These are phyloP conservation scores for Sisor rabdophorus DNA, from an alignment of 2,113 vertebrate genomes.

Conservation along the genomic window DNA sequence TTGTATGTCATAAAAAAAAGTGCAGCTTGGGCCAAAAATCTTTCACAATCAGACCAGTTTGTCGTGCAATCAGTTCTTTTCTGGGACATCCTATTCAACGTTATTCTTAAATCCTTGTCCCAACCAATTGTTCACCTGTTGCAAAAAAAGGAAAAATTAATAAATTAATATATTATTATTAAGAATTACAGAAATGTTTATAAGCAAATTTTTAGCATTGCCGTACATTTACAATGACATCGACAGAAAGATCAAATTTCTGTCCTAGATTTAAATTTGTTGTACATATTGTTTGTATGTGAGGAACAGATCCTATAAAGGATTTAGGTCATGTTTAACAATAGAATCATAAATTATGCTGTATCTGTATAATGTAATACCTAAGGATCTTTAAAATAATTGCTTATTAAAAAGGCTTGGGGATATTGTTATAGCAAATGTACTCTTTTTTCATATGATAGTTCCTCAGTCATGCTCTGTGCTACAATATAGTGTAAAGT, in stretches of 20 bases:
- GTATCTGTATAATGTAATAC: not conserved
- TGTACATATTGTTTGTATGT: not conserved
- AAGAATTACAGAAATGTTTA: too few relatives aligned
- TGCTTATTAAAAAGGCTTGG: not conserved
- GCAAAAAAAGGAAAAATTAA: conserved; percentile 22
- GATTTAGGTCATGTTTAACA: not conserved
- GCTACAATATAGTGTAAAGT: not conserved
- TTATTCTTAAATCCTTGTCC: conserved; percentile 60
- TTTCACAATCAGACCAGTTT: conserved; percentile 64
- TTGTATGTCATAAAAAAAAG: conserved; percentile 61
- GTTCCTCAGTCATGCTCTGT: not conserved
- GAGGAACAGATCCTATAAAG: not conserved
- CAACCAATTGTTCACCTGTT: conserved; percentile 41
- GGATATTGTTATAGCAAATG: not conserved
- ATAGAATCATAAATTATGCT: not conserved
- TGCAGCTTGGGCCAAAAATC: conserved; percentile 46
- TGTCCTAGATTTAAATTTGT: not conserved
- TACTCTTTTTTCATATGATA: not conserved
- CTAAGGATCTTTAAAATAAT: not conserved
- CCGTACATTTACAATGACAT: not conserved
- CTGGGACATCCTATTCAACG: conserved; percentile 59
- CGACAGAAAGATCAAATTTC: not conserved
- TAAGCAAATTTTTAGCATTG: too few relatives aligned
- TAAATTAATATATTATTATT: not conserved
- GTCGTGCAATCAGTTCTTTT: conserved; percentile 69